Evolutionary conservation across 2,113 vertebrate genomes (phyloP), one percentile per base, ranked within the genome.

Genomic region (Orycteropus afer): DNA sequence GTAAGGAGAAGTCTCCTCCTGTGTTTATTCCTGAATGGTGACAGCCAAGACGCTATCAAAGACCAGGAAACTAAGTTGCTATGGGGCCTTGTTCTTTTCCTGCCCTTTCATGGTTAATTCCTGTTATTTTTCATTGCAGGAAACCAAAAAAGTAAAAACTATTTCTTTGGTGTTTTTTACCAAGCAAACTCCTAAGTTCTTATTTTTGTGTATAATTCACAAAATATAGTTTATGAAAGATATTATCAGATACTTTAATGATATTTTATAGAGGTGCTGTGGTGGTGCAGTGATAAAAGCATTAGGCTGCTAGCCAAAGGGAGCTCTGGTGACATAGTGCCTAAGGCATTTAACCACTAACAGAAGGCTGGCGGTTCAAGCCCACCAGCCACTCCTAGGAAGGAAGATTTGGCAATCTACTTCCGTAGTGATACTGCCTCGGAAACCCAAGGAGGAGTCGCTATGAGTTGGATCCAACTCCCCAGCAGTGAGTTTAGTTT

Each of bases 161-260:
- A n/a, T 69, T 81, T 67, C 34, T 86, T n/a, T 77, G 57, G 45
- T 5, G 22, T 37, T 53, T 86, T 92, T 95, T 96, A 51, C 37
- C 67, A 57, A 90, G 71, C 22, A 87, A n/a, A 32, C 80, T 73
- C 55, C 42, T 85, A 63, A 76, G 73, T 53, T 71, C 25, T 27
- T 94, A 23, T 90, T 91, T 94, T 53, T 90, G 55, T 77, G 37
- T 80, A 4, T 73, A 85, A 82, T 53, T 95, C 29, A 71, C 65
- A 92, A 89, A 94, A 47, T 84, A 83, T 34, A 61, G 10, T 81
- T 96, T 79, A 81, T 88, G 49, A 90, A 87, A 55, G 82, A 95
- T 51, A 25, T 71, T 69, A 55, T 18, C 10, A 67, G 18, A 40
- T 76, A 87, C 63, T 86, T 93, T 25, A 61, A 71, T 74, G 32